Conservation (phyloP, 2,113 vertebrate genomes). For the Catharus minimus region DNA sequence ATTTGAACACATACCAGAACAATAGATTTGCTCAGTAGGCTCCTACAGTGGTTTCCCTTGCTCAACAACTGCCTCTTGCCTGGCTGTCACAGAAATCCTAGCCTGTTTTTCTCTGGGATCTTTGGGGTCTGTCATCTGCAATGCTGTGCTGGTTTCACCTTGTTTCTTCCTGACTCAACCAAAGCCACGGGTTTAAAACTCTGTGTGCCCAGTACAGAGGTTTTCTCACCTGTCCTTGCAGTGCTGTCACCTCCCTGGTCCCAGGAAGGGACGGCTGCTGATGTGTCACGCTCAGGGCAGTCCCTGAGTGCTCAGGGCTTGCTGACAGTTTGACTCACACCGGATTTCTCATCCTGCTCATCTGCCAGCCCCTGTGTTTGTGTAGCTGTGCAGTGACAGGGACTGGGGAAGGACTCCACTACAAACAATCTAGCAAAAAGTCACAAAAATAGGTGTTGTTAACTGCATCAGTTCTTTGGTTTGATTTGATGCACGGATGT, state of each 20-base stretch:
- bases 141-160: rapidly evolving
- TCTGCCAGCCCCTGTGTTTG: background rate
- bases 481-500: background rate
- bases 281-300: background rate
- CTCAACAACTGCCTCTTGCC: background rate
- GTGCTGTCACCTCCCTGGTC: background rate
- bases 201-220: background rate
- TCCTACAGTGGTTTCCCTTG: background rate
- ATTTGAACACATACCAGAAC: background rate
- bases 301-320: background rate
- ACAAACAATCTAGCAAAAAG: background rate
- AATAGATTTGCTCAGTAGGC: background rate
- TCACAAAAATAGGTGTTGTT: background rate
- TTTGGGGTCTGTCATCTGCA: background rate
- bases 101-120: background rate
- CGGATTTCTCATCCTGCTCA: background rate
- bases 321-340: background rate
- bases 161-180: background rate
- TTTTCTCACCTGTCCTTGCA: background rate
- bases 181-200: background rate
- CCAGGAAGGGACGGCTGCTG: rapidly evolving
- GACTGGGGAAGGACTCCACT: background rate
- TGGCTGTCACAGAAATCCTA: background rate
- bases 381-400: background rate
- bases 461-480: background rate